Conservation (phyloP, 1,140 invertebrate genomes). For the Heterodera schachtii region DNA sequence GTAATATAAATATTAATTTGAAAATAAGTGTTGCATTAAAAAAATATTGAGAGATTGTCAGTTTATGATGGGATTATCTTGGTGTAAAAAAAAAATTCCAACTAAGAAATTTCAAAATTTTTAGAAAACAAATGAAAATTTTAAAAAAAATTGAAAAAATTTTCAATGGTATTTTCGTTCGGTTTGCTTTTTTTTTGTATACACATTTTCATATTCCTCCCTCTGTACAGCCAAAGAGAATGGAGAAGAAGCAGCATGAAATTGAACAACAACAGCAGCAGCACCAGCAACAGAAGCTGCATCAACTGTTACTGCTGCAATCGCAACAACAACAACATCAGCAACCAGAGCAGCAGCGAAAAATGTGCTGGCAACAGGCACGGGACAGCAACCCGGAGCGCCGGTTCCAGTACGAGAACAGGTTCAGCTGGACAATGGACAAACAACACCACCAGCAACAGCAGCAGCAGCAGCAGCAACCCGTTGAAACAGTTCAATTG, state of each 20-base stretch:
- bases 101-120: no score
- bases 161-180: no score
- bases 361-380: constrained; percentile 50
- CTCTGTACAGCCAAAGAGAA: background rate
- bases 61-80: no score
- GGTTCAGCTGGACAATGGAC: constrained; percentile 34
- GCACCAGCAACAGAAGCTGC: constrained; percentile 29
- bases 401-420: constrained; percentile 48
- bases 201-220: no score
- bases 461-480: background rate
- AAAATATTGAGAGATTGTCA: no score
- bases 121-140: no score
- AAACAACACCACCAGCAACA: background rate
- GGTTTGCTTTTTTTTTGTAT: no score
- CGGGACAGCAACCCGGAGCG: constrained; percentile 43
- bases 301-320: background rate
- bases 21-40: no score
- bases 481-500: background rate
- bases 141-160: no score
- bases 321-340: no score
- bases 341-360: no score
- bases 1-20: background rate
- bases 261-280: background rate
- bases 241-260: background rate
- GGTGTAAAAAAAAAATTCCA: no score